Conservation (phyloP, 2,113 vertebrate genomes). For the Eleginops maclovinus region DNA sequence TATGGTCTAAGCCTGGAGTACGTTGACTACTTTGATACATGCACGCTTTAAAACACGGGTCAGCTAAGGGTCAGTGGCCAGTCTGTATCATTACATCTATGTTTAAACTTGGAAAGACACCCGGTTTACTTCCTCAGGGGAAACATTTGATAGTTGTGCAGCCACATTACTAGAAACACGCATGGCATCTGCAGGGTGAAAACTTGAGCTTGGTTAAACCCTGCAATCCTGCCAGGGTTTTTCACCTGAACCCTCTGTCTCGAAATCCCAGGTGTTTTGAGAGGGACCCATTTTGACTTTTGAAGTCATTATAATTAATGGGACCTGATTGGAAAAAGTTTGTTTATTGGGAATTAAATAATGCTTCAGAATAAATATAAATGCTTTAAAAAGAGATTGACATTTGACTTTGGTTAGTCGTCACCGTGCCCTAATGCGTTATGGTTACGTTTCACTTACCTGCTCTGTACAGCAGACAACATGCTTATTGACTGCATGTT, state of each 20-base stretch:
- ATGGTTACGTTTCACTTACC: constrained; percentile 11
- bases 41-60: constrained; percentile 47
- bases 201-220: neutral
- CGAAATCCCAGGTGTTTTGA: neutral
- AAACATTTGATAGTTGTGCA: constrained; percentile 28
- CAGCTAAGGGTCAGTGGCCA: constrained; percentile 30
- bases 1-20: constrained; percentile 7
- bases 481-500: neutral
- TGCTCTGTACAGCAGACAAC: neutral
- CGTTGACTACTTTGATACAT: constrained; percentile 14
- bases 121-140: constrained; percentile 16
- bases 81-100: constrained; percentile 19
- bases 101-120: constrained; percentile 36
- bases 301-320: neutral
- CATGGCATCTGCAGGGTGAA: neutral
- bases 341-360: neutral
- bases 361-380: neutral
- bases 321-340: neutral
- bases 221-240: neutral
- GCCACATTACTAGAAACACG: constrained; percentile 1
- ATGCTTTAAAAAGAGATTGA: constrained; percentile 1
- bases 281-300: neutral
- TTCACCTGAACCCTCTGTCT: neutral
- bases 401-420: constrained; percentile 2
- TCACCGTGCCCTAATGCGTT: constrained; percentile 24